Evolutionary conservation across 2,888 invertebrate genomes (phyloP), one percentile per base, ranked within the genome.

Genomic region (Plagiodera versicolora): DNA sequence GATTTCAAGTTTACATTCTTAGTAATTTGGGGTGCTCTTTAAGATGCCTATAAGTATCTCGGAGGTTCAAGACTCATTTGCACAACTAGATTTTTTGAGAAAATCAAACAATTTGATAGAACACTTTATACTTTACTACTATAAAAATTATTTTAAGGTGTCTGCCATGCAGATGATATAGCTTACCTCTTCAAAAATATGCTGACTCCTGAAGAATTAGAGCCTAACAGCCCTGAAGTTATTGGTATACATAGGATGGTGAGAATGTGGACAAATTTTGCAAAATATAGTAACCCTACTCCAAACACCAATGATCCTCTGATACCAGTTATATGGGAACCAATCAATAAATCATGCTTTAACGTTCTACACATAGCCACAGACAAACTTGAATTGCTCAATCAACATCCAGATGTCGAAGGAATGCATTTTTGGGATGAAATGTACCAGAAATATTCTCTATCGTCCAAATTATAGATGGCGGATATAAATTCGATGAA

Each of bases 221-320:
- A 55, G 48, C 49, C 56, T 4, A 67, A 58, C 17, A 66, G 66
- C n/a, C 19, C 58, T 9, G 72, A 72, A 56, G 67, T 70, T 11
- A 48, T 58, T 16, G 61, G 61, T 6, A 64, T 70, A 9, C 58
- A 55, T 11, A 66, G 67, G 56, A 61, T 74, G 30, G 63, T 70
- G 1, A 73, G 66, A 64, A 55, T 75, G 46, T 76, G 75, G 75
- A 70, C 73, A 0, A 75, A 75, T 67, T 76, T 76, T 61, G 74
- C 74, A 1, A 73, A 65, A 63, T 65, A 56, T 57, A 72, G 72
- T 0, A 69, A 70, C 56, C 74, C 74, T 4, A 73, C 70, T 11
- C 64, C 70, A 1, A 19, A 52, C 20, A 35, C 46, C 17, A 56
- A 56, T 6, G 65, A 67, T 46, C 55, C 59, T 17, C 10, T 67